Evolutionary conservation across 2,797 vertebrate species (phyloP), one percentile per base, ranked within the genome.

Genomic region (Phataginus tetradactyla): DNA sequence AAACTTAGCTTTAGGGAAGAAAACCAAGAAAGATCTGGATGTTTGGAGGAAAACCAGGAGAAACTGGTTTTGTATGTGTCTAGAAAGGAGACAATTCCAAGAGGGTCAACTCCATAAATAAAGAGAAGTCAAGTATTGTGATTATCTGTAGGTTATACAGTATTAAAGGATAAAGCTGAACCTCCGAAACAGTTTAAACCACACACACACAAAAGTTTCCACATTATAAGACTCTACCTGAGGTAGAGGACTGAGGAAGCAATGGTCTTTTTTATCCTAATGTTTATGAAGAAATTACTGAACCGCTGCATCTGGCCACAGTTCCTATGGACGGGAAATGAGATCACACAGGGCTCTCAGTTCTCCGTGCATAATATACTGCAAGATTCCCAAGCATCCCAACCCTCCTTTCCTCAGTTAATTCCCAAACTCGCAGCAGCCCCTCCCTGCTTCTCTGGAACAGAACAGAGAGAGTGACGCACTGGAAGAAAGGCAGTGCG

Each of bases 151-250:
- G n/a, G 1, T 45, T 51, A 17, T 14, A 59, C 2, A 77, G n/a
- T 83, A 69, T 78, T 75, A 32, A 2, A 90, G 39, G 32, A 75
- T 59, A 86, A 91, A 79, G 18, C 32, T 12, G 42, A 72, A 91
- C 23, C 17, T 86, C 55, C 95, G 45, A 93, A 96, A 88, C 9
- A 49, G 14, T 80, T 57, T 39, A 85, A 86, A 85, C 13, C 17
- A 53, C 37, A 68, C 63, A 37, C 25, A 83, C 45, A 45, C 45
- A 37, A 85, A 79, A 74, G 14, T 49, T 20, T 80, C 21, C 71
- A 88, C 20, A 91, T 63, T 45, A 53, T 53, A 71, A 39, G 17
- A 87, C 49, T 77, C 29, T 64, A 12, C 32, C 11, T 37, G 55
- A 87, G 12, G 25, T 25, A 66, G 23, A 83, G 45, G 45, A 45